Percentiles rank a stretch among this genome's conserved stretches.
Conservation (phyloP, 1,140 invertebrate species). For the Pogonomyrmex californicus region DNA sequence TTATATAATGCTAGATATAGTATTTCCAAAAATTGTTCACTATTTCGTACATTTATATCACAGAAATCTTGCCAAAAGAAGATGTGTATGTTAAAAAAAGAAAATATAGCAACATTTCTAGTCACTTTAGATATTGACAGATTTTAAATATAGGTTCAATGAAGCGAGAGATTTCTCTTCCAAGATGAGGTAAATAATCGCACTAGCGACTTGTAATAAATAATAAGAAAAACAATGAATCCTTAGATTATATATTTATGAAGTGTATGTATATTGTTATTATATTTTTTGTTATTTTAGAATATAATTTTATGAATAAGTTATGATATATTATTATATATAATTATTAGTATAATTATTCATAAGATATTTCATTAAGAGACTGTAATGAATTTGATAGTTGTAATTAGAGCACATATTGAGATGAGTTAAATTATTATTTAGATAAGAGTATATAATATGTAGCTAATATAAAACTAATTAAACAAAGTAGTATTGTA, state of each 20-base stretch:
- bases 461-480: constrained; percentile 48
- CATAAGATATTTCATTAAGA: constrained; percentile 69
- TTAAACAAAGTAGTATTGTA: constrained; percentile 44
- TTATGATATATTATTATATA: neutral
- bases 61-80: constrained; percentile 81
- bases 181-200: constrained; percentile 72
- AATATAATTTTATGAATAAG: constrained; percentile 58
- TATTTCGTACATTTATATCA: constrained; percentile 84
- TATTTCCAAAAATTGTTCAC: constrained; percentile 77
- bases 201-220: constrained; percentile 68
- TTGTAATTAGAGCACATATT: constrained; percentile 64
- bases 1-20: constrained; percentile 70
- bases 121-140: constrained; percentile 78
- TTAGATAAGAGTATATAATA: constrained; percentile 53
- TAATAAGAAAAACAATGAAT: constrained; percentile 71
- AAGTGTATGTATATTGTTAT: constrained; percentile 66
- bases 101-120: constrained; percentile 79
- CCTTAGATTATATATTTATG: constrained; percentile 75
- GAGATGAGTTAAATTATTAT: constrained; percentile 59
- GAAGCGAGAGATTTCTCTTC: constrained; percentile 75
- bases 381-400: constrained; percentile 64
- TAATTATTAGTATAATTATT: constrained; percentile 60
- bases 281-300: constrained; percentile 49
- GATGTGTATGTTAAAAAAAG: constrained; percentile 67
- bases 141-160: constrained; percentile 60